phyloP scores from a whole-genome alignment of 1,140 invertebrate genomes.

The Pogonognathellus flavescens region DNA sequence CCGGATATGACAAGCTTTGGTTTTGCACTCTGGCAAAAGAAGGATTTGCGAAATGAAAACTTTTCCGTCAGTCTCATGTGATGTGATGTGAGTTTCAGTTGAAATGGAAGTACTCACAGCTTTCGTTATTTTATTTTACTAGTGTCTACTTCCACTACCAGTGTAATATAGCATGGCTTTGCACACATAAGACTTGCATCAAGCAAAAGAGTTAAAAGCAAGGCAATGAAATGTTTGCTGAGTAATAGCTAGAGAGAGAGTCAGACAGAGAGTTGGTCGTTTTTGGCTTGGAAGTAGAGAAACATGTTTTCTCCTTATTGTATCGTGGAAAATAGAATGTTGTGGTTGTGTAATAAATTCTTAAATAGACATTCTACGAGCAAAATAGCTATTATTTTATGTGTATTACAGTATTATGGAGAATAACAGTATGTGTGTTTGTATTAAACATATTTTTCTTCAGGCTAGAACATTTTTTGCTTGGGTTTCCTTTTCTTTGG shows the following conservation, averaged over 20 bases:
- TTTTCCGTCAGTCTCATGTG: conserved; percentile 43
- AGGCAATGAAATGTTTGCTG: background rate
- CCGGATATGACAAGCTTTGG: conserved; percentile 52
- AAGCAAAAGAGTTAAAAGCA: conserved; percentile 12
- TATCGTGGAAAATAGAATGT: conserved; percentile 8
- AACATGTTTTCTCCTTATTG: background rate
- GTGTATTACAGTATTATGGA: background rate
- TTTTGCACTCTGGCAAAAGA: conserved; percentile 42
- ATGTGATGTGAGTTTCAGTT: conserved; percentile 6
- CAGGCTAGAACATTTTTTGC: too few relatives aligned
- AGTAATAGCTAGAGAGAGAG: background rate
- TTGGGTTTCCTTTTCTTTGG: too few relatives aligned
- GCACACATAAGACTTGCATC: background rate
- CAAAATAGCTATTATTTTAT: background rate
- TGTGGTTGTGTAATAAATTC: background rate
- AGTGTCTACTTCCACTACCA: background rate
- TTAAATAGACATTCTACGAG: background rate
- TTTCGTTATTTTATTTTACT: too few relatives aligned
- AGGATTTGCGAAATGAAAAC: conserved; percentile 60
- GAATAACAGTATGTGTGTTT: too few relatives aligned
- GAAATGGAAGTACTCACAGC: too few relatives aligned
- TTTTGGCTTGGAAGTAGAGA: background rate
- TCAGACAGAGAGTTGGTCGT: background rate
- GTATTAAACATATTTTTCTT: too few relatives aligned
- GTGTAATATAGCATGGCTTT: too few relatives aligned